These are phyloP conservation scores for Sphenopsis melanotis DNA, from an alignment of 2,797 vertebrate genomes.

Conservation along the genomic window DNA sequence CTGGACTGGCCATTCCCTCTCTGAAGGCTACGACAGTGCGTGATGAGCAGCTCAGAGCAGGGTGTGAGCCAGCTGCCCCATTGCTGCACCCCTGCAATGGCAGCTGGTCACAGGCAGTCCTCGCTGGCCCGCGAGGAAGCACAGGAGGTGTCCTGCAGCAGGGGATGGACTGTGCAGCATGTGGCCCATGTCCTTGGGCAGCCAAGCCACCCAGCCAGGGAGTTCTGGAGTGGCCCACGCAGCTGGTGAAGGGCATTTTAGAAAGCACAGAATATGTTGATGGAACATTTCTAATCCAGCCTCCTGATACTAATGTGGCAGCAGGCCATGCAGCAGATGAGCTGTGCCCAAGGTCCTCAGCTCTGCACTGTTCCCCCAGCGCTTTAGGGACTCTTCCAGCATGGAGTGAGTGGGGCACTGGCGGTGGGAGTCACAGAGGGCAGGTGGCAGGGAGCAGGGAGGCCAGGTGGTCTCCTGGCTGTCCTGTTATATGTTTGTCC, in stretches of 20 bases:
- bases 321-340: neutral
- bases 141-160: fast-evolving
- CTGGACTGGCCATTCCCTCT: neutral
- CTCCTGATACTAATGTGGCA: neutral
- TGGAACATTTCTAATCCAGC: neutral
- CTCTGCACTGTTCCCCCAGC: neutral
- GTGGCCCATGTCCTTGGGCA: neutral
- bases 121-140: fast-evolving
- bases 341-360: neutral
- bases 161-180: neutral
- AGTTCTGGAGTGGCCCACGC: neutral
- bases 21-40: neutral
- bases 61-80: neutral
- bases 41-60: neutral
- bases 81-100: fast-evolving
- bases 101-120: neutral
- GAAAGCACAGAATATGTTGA: neutral
- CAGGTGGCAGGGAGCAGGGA: neutral
- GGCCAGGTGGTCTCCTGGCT: neutral
- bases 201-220: too few species aligned
- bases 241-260: neutral
- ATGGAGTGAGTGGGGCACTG: neutral
- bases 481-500: neutral
- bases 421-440: neutral
- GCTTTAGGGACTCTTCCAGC: neutral